phyloP scores from a whole-genome alignment of 1,140 invertebrate genomes.

The Drosophila ambigua region DNA sequence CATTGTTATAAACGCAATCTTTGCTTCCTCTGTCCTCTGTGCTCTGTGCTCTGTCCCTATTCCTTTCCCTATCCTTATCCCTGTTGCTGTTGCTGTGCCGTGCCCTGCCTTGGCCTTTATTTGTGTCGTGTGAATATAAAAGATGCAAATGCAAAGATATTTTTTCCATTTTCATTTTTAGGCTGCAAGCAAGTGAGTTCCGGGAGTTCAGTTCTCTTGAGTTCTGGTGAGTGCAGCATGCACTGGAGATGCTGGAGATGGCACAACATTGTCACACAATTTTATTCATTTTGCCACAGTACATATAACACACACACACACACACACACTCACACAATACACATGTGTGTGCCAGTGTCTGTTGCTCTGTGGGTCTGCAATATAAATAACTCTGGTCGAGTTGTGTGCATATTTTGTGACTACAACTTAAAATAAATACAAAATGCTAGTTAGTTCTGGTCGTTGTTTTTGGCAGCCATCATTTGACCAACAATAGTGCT shows the following conservation, averaged over 20 bases:
- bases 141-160: conserved; percentile 79
- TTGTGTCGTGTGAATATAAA: conserved; percentile 67
- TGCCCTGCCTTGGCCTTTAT: conserved; percentile 33
- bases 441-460: conserved; percentile 54
- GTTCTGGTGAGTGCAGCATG: conserved; percentile 17
- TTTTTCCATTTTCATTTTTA: conserved; percentile 68
- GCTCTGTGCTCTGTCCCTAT: background rate
- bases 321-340: conserved; percentile 70
- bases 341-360: conserved; percentile 14
- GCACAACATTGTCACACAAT: conserved; percentile 74
- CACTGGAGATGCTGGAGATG: background rate
- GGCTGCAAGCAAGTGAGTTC: conserved; percentile 10
- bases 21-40: conserved; percentile 15
- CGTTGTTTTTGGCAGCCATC: conserved; percentile 43
- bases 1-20: conserved; percentile 68
- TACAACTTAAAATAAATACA: conserved; percentile 75
- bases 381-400: conserved; percentile 67
- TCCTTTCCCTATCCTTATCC: background rate
- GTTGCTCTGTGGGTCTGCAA: conserved; percentile 27
- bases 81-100: background rate
- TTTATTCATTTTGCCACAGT: conserved; percentile 62
- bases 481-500: conserved; percentile 50
- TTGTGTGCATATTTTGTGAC: conserved; percentile 74
- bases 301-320: conserved; percentile 19
- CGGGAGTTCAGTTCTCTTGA: conserved; percentile 13